Conservation (phyloP, 2,797 vertebrate species). For the Eutrigla gurnardus region DNA sequence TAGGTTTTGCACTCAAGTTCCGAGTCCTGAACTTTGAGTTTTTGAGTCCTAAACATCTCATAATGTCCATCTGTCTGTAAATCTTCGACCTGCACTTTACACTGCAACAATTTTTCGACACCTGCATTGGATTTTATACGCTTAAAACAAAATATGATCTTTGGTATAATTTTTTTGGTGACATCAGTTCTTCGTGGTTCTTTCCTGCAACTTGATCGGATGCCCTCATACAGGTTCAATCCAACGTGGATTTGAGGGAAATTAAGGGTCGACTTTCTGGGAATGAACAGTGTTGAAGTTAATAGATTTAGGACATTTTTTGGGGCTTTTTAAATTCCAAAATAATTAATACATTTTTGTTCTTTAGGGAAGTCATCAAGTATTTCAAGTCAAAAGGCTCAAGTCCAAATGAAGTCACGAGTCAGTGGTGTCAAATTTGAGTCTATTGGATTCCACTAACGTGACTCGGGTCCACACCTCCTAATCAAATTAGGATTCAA, state of each 20-base stretch:
- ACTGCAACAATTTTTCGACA: not conserved
- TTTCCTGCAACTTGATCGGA: not conserved
- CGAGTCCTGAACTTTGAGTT: not conserved
- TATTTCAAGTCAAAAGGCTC: not conserved
- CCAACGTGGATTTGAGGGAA: not conserved
- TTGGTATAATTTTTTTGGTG: too few species aligned
- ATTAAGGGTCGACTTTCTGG: not conserved
- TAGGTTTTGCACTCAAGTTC: too few species aligned
- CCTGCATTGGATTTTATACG: too few species aligned
- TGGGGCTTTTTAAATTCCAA: too few species aligned
- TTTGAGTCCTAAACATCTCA: not conserved
- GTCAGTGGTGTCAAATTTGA: not conserved
- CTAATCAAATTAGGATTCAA: not conserved
- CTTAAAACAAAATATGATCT: too few species aligned
- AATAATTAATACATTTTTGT: not conserved
- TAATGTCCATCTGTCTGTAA: not conserved
- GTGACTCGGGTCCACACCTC: not conserved
- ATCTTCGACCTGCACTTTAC: too few species aligned
- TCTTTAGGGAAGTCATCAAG: not conserved
- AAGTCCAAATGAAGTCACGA: not conserved
- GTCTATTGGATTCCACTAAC: too few species aligned
- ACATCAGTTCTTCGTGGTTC: not conserved
- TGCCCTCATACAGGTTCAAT: too few species aligned
- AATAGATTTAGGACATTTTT: too few species aligned
- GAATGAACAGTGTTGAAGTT: not conserved